A percentile compares a stretch with the other conserved stretches of the same genome.
phyloP scores from a whole-genome alignment of 2,888 invertebrate species.

The Ectemnius lituratus region DNA sequence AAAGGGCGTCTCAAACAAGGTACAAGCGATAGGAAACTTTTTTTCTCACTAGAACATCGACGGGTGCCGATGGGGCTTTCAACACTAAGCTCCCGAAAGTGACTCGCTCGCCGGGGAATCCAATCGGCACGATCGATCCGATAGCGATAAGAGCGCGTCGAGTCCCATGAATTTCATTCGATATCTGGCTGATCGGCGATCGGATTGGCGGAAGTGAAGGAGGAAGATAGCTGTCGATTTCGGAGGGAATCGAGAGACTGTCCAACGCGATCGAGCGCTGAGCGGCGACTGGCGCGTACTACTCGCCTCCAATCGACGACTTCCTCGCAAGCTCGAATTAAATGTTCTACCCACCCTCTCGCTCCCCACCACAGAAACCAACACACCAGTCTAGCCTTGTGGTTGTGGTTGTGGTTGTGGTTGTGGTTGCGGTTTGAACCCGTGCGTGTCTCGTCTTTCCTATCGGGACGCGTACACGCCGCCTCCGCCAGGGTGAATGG shows the following conservation, averaged over 20 bases:
- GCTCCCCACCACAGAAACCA: slow-evolving; percentile 29
- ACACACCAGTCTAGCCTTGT: too few species aligned
- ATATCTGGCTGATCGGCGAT: neutral
- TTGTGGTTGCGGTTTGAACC: slow-evolving; percentile 41
- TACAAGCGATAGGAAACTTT: neutral
- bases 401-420: slow-evolving; percentile 11
- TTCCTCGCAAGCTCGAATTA: slow-evolving; percentile 78
- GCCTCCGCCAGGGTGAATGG: slow-evolving; percentile 18
- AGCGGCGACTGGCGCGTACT: slow-evolving; percentile 50
- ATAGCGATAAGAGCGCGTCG: neutral
- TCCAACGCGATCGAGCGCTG: slow-evolving; percentile 46
- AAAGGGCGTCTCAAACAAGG: too few species aligned
- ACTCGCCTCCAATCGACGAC: slow-evolving; percentile 76
- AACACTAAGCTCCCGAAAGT: too few species aligned
- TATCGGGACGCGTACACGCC: slow-evolving; percentile 5
- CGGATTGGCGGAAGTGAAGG: neutral
- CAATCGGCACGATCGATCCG: neutral
- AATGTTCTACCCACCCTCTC: slow-evolving; percentile 69
- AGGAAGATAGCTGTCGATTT: slow-evolving; percentile 4
- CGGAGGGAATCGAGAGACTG: neutral
- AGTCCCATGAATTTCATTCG: neutral
- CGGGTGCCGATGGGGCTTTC: neutral
- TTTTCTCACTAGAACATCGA: neutral
- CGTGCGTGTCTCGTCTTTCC: slow-evolving; percentile 31
- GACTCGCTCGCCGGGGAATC: too few species aligned